Evolutionary conservation across 1,140 invertebrate species (phyloP).

Genomic region (Papilio polyxenes): DNA sequence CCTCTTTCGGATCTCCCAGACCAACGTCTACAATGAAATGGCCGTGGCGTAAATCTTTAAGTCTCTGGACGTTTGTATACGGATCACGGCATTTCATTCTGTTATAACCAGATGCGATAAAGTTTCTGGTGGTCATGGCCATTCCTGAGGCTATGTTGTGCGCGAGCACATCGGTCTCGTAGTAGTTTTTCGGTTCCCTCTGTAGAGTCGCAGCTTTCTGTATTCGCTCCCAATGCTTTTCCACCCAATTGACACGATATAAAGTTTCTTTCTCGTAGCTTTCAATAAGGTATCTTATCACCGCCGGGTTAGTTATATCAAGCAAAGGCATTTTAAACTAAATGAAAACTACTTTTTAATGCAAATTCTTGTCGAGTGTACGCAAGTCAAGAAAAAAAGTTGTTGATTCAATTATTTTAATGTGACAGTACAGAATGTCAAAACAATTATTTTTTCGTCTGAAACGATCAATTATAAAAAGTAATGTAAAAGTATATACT

Average conservation of each 20-base stretch:
- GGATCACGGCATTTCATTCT: conserved; percentile 53
- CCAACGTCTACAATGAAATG: conserved; percentile 60
- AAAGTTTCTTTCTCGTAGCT: conserved; percentile 67
- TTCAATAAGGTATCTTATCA: conserved; percentile 65
- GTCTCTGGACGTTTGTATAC: conserved; percentile 49
- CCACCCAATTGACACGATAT: conserved; percentile 63
- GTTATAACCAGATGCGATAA: conserved; percentile 52
- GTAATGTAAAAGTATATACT: conserved; percentile 47
- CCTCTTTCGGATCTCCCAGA: conserved; percentile 59
- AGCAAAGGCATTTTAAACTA: conserved; percentile 57
- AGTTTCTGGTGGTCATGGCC: conserved; percentile 56
- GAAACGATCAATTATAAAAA: conserved; percentile 51
- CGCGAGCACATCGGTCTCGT: conserved; percentile 57
- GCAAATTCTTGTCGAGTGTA: conserved; percentile 43
- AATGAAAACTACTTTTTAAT: neutral
- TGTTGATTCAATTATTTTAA: neutral
- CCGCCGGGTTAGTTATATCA: conserved; percentile 61
- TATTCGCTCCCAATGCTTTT: conserved; percentile 55
- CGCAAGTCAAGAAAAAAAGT: neutral
- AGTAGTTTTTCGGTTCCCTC: conserved; percentile 59
- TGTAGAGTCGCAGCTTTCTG: conserved; percentile 58
- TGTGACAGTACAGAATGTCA: conserved; percentile 34
- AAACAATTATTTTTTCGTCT: conserved; percentile 32
- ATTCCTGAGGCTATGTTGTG: conserved; percentile 58
- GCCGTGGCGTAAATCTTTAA: conserved; percentile 52